A percentile compares a stretch with the other conserved stretches of the same genome.
Evolutionary conservation across 2,113 vertebrate species (phyloP).

Genomic region (Anser cygnoides): DNA sequence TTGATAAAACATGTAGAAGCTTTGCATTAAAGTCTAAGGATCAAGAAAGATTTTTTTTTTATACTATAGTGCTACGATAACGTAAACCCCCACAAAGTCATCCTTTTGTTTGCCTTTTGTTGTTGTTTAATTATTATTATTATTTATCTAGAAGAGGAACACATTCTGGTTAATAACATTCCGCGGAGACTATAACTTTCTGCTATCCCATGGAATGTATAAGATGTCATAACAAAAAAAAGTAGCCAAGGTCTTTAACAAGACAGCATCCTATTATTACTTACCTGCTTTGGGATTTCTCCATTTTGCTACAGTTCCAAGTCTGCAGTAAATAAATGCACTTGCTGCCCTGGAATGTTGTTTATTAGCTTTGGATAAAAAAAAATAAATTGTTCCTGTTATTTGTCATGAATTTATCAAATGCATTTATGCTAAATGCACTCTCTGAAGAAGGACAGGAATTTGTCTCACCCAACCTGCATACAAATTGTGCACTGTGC

Average conservation of each 20-base stretch:
- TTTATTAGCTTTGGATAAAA: not conserved
- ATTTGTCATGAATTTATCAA: not conserved
- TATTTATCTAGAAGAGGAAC: not conserved
- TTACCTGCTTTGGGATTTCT: not conserved
- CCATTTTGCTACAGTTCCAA: not conserved
- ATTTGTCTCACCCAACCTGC: not conserved
- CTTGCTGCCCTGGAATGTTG: not conserved
- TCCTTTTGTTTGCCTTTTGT: not conserved
- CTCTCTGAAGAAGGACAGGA: not conserved
- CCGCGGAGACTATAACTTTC: not conserved
- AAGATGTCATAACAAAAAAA: not conserved
- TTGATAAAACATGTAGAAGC: accelerated
- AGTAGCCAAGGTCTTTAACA: not conserved
- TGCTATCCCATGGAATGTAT: not conserved
- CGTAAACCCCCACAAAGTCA: not conserved
- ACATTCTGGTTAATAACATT: not conserved
- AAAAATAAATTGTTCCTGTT: not conserved
- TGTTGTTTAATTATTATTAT: not conserved
- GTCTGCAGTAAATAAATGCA: not conserved
- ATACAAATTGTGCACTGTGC: not conserved
- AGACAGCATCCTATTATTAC: not conserved
- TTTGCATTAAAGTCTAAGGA: not conserved
- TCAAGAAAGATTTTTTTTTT: not conserved
- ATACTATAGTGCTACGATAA: not conserved
- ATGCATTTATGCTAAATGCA: not conserved